Evolutionary conservation across 2,888 invertebrate species (phyloP).

Genomic region (Dicranocentrus wangi): DNA sequence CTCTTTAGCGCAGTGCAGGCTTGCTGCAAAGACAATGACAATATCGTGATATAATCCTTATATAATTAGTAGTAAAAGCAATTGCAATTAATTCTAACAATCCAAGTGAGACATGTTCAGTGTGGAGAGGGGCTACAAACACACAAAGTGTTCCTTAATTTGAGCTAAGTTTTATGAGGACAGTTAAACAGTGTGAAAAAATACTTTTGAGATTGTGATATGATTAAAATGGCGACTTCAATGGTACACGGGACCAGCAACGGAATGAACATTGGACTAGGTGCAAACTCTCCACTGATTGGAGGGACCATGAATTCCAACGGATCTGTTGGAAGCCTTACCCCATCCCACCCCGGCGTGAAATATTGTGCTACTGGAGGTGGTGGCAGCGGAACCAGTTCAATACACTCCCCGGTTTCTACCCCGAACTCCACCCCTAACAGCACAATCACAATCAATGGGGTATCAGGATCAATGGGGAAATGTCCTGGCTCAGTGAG

Average conservation of each 20-base stretch:
- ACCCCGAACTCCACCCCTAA: slow-evolving; percentile 61
- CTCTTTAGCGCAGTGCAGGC: no score
- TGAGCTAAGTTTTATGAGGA: no score
- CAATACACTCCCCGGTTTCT: slow-evolving; percentile 58
- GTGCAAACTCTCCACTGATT: slow-evolving; percentile 48
- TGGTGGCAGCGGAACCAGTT: slow-evolving; percentile 46
- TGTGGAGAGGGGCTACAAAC: no score
- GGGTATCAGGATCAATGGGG: slow-evolving; percentile 51
- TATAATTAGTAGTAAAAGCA: no score
- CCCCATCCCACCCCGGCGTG: slow-evolving; percentile 50
- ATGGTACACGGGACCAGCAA: slow-evolving; percentile 48
- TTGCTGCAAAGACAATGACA: no score
- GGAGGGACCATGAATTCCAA: slow-evolving; percentile 33
- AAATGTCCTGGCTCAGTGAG: slow-evolving; percentile 44
- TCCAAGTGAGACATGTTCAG: no score
- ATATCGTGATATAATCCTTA: no score
- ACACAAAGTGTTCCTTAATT: no score
- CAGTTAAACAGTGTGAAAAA: no score
- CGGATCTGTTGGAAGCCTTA: slow-evolving; percentile 43
- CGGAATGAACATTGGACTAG: slow-evolving; percentile 45
- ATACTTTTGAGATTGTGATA: no score
- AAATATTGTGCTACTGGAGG: slow-evolving; percentile 39
- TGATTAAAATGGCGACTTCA: slow-evolving; percentile 52
- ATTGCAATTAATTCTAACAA: no score
- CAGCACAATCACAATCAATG: slow-evolving; percentile 56